These are phyloP conservation scores for Zosterops borbonicus DNA, from an alignment of 2,113 vertebrate species.

Conservation along the genomic window DNA sequence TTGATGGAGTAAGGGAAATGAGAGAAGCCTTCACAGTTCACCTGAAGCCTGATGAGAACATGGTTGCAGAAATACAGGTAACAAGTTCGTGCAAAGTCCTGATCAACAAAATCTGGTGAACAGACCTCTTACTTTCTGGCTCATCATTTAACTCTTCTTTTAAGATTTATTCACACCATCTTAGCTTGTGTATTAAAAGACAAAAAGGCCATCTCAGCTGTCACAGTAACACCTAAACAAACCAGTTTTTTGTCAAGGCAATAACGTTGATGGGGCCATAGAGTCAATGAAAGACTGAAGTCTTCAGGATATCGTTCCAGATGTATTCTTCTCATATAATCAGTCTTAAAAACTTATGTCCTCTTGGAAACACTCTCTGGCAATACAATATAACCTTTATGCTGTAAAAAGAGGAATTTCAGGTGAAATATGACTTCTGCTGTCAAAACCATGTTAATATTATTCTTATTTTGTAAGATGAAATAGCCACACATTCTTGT, in stretches of 20 bases:
- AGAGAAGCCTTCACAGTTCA: conserved; percentile 94
- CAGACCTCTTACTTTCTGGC: neutral
- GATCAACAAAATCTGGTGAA: neutral
- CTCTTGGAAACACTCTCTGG: neutral
- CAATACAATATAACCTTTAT: neutral
- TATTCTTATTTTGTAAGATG: neutral
- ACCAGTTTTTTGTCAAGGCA: neutral
- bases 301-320: neutral
- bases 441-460: neutral
- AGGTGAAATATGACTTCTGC: neutral
- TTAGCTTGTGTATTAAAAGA: neutral
- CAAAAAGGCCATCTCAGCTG: neutral
- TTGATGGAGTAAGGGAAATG: conserved; percentile 88
- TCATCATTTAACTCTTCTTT: neutral
- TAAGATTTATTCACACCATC: neutral
- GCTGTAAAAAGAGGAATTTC: neutral
- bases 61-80: conserved; percentile 93
- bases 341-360: neutral
- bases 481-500: neutral
- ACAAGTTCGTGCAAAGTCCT: neutral
- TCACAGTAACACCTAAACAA: neutral
- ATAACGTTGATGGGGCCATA: neutral
- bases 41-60: conserved; percentile 91
- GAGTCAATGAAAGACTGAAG: neutral
- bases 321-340: neutral